Percentiles rank a stretch among this genome's conserved stretches.
Evolutionary conservation across 2,113 vertebrate genomes (phyloP).

Genomic region (Vicugna pacos): DNA sequence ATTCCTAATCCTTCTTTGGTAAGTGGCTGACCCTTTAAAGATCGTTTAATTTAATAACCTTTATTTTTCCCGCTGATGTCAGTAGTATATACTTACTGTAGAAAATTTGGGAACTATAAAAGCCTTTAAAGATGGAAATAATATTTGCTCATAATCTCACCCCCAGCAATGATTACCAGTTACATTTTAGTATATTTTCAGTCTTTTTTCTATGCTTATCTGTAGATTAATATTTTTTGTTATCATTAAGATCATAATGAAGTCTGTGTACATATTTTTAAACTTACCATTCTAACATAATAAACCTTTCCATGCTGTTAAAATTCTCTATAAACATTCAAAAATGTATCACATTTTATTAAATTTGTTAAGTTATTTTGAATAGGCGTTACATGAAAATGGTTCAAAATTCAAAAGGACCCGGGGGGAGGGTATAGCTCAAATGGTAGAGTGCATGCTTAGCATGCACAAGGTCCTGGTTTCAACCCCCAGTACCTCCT

Average conservation of each 20-base stretch:
- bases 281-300: constrained; percentile 28
- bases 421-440: no score
- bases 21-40: constrained; percentile 47
- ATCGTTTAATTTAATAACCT: constrained; percentile 21
- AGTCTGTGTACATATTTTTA: constrained; percentile 5
- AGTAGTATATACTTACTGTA: not conserved
- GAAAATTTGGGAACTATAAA: constrained; percentile 43
- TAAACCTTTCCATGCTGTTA: not conserved
- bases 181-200: constrained; percentile 46
- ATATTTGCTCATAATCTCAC: not conserved
- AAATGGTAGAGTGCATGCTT: no score
- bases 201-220: not conserved
- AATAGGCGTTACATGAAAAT: not conserved
- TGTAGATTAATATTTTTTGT: constrained; percentile 41
- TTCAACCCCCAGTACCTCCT: no score
- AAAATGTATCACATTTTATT: constrained; percentile 12
- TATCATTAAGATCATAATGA: constrained; percentile 33
- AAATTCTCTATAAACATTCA: constrained; percentile 26
- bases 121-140: constrained; percentile 16
- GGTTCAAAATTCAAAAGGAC: constrained; percentile 19
- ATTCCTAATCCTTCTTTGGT: constrained; percentile 24
- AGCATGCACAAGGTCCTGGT: no score
- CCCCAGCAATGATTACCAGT: not conserved
- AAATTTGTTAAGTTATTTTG: constrained; percentile 41
- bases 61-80: not conserved